phyloP scores from a whole-genome alignment of 1,140 invertebrate species.

The Aphaenogaster floridana region DNA sequence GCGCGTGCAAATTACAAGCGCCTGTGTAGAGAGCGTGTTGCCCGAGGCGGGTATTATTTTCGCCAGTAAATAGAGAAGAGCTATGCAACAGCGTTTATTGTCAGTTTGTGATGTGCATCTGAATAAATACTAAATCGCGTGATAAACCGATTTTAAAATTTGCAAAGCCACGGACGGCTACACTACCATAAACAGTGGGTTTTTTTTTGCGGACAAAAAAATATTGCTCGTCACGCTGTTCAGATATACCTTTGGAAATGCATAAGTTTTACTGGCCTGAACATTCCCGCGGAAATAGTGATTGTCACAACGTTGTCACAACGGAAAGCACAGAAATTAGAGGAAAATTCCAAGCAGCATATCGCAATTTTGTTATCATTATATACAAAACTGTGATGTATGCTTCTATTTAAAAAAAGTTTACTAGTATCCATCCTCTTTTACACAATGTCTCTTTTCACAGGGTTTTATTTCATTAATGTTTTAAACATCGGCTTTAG shows the following conservation, averaged over 20 bases:
- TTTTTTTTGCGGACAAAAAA: background rate
- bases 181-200: conserved; percentile 5
- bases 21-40: conserved; percentile 23
- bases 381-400: background rate
- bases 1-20: conserved; percentile 65
- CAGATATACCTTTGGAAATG: background rate
- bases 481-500: background rate
- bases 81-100: background rate
- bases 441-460: background rate
- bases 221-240: background rate
- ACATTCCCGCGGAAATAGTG: background rate
- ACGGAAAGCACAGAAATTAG: conserved; percentile 6
- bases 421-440: background rate
- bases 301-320: conserved; percentile 3
- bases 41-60: conserved; percentile 18
- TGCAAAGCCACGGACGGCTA: background rate
- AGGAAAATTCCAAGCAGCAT: background rate
- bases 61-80: background rate
- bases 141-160: conserved; percentile 26
- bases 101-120: background rate
- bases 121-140: conserved; percentile 43
- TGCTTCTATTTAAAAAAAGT: background rate
- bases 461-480: background rate
- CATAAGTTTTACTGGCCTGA: conserved; percentile 9
- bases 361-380: background rate